Percentiles rank a stretch among this genome's conserved stretches.
Conservation (phyloP, 2,113 vertebrate species). For the Leptosomus discolor region DNA sequence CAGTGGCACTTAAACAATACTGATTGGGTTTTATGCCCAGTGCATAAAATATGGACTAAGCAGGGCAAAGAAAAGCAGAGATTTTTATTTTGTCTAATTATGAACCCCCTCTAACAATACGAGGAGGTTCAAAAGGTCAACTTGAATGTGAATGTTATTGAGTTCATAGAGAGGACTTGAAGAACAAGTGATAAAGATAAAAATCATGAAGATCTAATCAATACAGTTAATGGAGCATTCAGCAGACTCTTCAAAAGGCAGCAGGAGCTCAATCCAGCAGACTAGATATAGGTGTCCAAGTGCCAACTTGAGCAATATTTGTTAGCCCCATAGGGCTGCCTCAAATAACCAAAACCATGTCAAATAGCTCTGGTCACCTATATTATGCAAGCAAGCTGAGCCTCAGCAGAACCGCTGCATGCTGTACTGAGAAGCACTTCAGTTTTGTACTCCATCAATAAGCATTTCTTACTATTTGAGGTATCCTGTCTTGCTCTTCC, state of each 20-base stretch:
- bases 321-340: neutral
- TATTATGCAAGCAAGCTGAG: neutral
- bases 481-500: neutral
- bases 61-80: neutral
- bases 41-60: neutral
- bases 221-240: slow-evolving; percentile 2
- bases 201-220: neutral
- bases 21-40: neutral
- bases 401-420: neutral
- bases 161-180: neutral
- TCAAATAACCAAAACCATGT: neutral
- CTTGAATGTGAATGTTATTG: neutral
- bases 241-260: neutral
- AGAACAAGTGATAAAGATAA: slow-evolving; percentile 7
- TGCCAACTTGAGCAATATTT: neutral
- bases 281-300: neutral
- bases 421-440: neutral
- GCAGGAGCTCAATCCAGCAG: neutral
- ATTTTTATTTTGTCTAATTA: slow-evolving; percentile 16
- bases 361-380: neutral
- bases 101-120: neutral
- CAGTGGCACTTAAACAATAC: neutral
- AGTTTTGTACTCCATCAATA: neutral
- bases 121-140: neutral
- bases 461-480: neutral